Conservation (phyloP, 2,113 vertebrate species). For the Pao palembangensis region DNA sequence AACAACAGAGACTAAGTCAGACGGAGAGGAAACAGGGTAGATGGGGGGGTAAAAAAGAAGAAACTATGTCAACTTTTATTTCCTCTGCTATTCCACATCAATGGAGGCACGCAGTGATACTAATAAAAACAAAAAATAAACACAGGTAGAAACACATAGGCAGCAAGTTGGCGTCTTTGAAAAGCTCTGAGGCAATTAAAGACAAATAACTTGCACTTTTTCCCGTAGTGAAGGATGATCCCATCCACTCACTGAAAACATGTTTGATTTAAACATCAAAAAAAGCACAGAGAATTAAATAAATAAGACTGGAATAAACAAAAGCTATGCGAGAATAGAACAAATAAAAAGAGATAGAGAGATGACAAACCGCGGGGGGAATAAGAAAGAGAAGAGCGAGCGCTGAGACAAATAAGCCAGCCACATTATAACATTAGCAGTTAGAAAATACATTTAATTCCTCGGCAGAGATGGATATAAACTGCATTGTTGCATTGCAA, state of each 20-base stretch:
- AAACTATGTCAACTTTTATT: slow-evolving; percentile 80
- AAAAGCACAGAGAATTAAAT: slow-evolving; percentile 51
- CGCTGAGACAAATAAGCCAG: slow-evolving; percentile 66
- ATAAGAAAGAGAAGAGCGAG: slow-evolving; percentile 58
- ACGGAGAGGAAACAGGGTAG: slow-evolving; percentile 46
- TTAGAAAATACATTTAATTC: slow-evolving; percentile 77
- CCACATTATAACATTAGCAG: slow-evolving; percentile 76
- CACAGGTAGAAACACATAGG: slow-evolving; percentile 58
- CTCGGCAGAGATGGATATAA: slow-evolving; percentile 76
- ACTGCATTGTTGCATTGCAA: slow-evolving; percentile 75
- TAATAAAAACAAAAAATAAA: slow-evolving; percentile 76
- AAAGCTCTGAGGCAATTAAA: slow-evolving; percentile 76
- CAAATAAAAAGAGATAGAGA: slow-evolving; percentile 11
- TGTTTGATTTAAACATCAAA: slow-evolving; percentile 74
- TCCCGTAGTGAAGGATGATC: slow-evolving; percentile 60
- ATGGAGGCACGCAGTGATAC: slow-evolving; percentile 66
- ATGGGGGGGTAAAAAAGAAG: slow-evolving; percentile 47
- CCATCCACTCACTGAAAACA: slow-evolving; percentile 68
- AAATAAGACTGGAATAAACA: slow-evolving; percentile 67
- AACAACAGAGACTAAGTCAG: slow-evolving; percentile 62
- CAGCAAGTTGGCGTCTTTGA: slow-evolving; percentile 62
- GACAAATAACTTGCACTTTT: slow-evolving; percentile 71
- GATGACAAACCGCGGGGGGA: slow-evolving; percentile 49
- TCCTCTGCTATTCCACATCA: slow-evolving; percentile 77
- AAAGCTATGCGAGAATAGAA: background rate